Conservation (phyloP, 1,140 invertebrate genomes). For the Euura lappo region DNA sequence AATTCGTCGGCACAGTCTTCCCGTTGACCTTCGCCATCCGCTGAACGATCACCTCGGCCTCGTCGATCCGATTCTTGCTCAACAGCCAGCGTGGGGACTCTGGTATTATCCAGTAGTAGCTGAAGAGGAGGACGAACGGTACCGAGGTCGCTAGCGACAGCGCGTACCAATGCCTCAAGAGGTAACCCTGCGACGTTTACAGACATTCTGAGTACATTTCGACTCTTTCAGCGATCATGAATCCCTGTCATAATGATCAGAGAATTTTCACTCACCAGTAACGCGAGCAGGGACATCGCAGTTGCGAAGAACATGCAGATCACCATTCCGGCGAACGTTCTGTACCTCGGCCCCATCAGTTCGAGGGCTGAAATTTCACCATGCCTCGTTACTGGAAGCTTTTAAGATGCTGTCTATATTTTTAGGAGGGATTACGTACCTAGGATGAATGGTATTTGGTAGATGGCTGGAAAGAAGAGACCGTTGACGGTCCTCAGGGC, state of each 20-base stretch:
- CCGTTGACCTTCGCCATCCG: constrained; percentile 66
- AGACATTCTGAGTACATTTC: no score
- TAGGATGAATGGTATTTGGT: constrained; percentile 74
- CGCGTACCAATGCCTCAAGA: constrained; percentile 70
- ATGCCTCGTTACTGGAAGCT: no score
- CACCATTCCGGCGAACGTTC: constrained; percentile 72
- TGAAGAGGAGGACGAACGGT: constrained; percentile 70
- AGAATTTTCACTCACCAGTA: constrained; percentile 56
- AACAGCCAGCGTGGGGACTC: constrained; percentile 75
- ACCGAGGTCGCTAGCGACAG: constrained; percentile 73
- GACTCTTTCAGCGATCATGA: no score
- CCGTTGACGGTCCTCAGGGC: constrained; percentile 69
- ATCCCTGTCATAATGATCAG: no score
- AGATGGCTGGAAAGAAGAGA: constrained; percentile 75
- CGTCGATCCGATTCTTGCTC: constrained; percentile 65
- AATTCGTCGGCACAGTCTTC: constrained; percentile 60
- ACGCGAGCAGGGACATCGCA: constrained; percentile 69
- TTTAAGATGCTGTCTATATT: no score
- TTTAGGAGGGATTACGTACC: constrained; percentile 45
- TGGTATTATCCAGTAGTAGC: constrained; percentile 70
- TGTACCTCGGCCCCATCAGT: constrained; percentile 70
- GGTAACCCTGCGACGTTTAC: constrained; percentile 54
- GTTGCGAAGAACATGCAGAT: constrained; percentile 72
- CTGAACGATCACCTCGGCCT: constrained; percentile 65
- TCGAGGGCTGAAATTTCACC: constrained; percentile 60